Evolutionary conservation across 2,888 invertebrate species (phyloP), one percentile per base, ranked within the genome.

Genomic region (Zaprionus lineosus): DNA sequence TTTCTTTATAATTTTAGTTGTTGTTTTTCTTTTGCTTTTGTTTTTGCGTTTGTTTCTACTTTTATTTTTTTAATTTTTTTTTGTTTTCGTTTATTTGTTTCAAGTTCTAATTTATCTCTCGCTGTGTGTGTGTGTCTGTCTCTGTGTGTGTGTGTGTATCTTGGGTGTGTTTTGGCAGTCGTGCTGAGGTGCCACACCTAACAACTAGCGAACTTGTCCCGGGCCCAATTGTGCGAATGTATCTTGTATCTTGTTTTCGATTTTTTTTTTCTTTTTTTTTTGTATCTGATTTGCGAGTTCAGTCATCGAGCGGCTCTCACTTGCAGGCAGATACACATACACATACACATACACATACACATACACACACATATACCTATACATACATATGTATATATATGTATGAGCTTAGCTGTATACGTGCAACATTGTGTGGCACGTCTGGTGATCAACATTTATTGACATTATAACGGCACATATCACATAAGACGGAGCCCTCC

Each of bases 61-160:
- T 78, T 84, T 84, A 84, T 84, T 81, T 77, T 70, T 70, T 81
- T 81, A n/a, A n/a, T 52, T 55, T 60, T 71, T 50, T 40, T 51
- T 57, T 40, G 44, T 40, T 55, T 59, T 70, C 62, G 56, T 78
- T 84, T 84, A 84, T 84, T 81, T 77, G 74, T 70, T 81, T 81
- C 84, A 84, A 65, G 82, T 77, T 78, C 77, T 78, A 84, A 84
- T 84, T 78, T 84, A 78, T 81, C 63, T 78, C 56, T 36, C 18
- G 58, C 47, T 52, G 46, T 48, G 34, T 46, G 5, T 36, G 12
- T 51, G 44, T 56, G 21, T 37, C 4, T 33, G 26, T 26, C 24
- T n/a, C 31, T 28, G 15, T 47, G 12, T 29, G 37, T 37, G 15
- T 50, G 21, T 37, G 34, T 50, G 41, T 57, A 40, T 31, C 6